Conservation (phyloP, 1,140 invertebrate species). For the Anastrepha obliqua region DNA sequence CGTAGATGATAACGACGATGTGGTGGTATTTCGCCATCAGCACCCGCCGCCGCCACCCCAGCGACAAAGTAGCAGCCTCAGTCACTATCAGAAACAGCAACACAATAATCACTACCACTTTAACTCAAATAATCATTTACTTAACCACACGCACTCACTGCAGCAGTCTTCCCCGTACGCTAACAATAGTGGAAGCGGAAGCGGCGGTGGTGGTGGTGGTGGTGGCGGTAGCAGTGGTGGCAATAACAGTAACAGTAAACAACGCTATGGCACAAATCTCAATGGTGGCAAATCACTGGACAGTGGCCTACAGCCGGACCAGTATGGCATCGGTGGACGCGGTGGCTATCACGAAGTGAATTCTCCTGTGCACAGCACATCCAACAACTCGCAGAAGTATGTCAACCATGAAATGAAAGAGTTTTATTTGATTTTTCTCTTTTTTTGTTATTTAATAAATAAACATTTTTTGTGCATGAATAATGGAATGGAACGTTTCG, state of each 20-base stretch:
- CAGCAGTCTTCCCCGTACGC: constrained; percentile 64
- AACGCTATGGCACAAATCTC: constrained; percentile 66
- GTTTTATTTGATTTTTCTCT: neutral
- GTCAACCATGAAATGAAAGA: neutral
- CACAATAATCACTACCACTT: constrained; percentile 71
- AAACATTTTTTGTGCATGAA: no score
- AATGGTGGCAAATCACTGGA: constrained; percentile 71
- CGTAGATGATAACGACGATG: constrained; percentile 68
- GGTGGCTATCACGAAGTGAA: constrained; percentile 69
- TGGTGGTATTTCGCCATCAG: constrained; percentile 62
- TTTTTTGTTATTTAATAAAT: no score
- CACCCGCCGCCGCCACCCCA: constrained; percentile 61
- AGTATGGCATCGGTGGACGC: constrained; percentile 48
- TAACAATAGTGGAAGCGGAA: neutral
- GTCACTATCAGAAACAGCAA: constrained; percentile 62
- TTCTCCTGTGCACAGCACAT: constrained; percentile 66
- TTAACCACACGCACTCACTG: constrained; percentile 71
- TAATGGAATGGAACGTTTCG: no score
- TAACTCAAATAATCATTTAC: constrained; percentile 71
- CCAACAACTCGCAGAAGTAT: constrained; percentile 63
- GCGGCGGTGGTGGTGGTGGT: neutral
- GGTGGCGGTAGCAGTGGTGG: neutral
- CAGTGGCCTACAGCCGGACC: constrained; percentile 68
- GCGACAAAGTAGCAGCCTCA: constrained; percentile 52
- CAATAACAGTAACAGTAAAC: constrained; percentile 62